Base-by-base conservation (phyloP, 1,140 invertebrate species). In the Cepaea nemoralis region DNA sequence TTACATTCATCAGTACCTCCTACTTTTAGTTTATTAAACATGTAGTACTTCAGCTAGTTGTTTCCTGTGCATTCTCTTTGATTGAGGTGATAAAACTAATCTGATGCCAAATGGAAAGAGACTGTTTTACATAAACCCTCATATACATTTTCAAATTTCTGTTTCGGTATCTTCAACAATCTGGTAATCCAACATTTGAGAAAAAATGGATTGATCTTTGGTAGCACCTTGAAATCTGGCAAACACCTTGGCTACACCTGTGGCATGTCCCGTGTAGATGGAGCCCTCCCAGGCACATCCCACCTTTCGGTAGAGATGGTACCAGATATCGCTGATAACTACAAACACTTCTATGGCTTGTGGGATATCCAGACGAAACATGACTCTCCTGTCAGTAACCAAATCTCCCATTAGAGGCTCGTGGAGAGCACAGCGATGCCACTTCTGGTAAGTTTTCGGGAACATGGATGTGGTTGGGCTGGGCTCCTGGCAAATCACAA, bases 341-440 rank as follows among this genome's bases (percentile, higher is more conserved):
- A 89, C 86, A 63, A 89, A 88, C 48, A 90, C 88, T 75, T 91
- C 90, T 24, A 87, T 84, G 0, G 90, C 90, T 48, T 88, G 86
- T 2, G 89, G 88, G 14, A 90, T 83, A 66, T 90, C 89, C 35
- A 91, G 55, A 39, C 85, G 80, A 81, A 91, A 91, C 40, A 81
- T 85, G 80, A 88, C 89, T 3, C 86, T 83, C 67, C 86, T 88
- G 81, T 89, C 87, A 22, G 85, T 86, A 80, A 87, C 81, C 16
- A 91, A 82, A 74, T 91, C 89, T 1, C 90, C 91, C 12, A 82
- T 86, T n/a, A 91, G 83, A 16, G 91, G 91, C 79, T 91, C 90
- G 59, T 90, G 85, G 19, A 92, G 82, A 0, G 87, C 85, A 76
- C 90, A 91, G 1, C 88, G 74, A 50, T 89, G 87, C 89, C 89